phyloP scores from a whole-genome alignment of 1,140 invertebrate species.

The Pseudomyrmex gracilis region DNA sequence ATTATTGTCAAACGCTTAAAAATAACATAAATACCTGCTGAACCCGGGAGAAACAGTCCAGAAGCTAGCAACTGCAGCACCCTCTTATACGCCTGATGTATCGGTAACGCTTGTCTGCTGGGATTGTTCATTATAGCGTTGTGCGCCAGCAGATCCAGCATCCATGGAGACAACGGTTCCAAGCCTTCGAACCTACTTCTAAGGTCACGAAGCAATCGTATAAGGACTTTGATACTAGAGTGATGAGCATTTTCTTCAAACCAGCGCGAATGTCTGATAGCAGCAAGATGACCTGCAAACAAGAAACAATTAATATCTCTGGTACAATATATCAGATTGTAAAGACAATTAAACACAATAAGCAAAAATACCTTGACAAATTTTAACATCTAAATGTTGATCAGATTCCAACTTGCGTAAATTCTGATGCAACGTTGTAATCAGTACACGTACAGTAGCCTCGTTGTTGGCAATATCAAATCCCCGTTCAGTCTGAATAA shows the following conservation, averaged over 20 bases:
- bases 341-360: not conserved
- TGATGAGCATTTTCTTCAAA: constrained; percentile 99
- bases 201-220: constrained; percentile 96
- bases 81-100: constrained; percentile 93
- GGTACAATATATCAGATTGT: not conserved
- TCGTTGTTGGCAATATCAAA: constrained; percentile 94
- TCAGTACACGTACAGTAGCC: constrained; percentile 94
- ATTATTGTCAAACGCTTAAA: no score
- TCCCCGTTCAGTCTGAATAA: constrained; percentile 90
- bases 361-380: constrained; percentile 81
- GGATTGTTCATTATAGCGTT: constrained; percentile 99
- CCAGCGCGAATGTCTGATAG: constrained; percentile 98
- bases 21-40: constrained; percentile 88
- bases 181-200: constrained; percentile 95
- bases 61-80: constrained; percentile 96
- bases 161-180: constrained; percentile 97
- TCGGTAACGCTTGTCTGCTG: constrained; percentile 94
- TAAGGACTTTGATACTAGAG: constrained; percentile 98
- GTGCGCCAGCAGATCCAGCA: constrained; percentile 97
- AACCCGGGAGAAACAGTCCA: constrained; percentile 98
- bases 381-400: constrained; percentile 84
- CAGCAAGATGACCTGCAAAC: constrained; percentile 92
- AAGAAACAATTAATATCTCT: constrained; percentile 73
- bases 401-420: constrained; percentile 96
- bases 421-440: constrained; percentile 97